Base-by-base conservation (phyloP, 2,888 invertebrate genomes). In the Drosophila yooni region DNA sequence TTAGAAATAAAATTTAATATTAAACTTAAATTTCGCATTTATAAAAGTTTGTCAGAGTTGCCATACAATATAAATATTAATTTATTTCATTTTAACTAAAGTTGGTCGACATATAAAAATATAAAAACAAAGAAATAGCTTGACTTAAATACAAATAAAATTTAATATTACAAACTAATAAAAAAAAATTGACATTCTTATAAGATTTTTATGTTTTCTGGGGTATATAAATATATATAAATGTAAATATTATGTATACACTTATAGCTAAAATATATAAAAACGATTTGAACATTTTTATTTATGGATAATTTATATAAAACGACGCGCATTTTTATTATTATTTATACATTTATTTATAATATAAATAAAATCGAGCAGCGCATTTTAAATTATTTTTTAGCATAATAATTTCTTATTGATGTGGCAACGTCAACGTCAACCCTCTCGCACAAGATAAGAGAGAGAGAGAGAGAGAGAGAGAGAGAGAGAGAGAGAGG, bases 351-450 rank as follows among this genome's bases (percentile, higher is more conserved):
- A 40, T 21, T 13, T 21, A 46, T 46, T 15, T 13, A 7, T 46
- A 46, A 15, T 46, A 25, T 8, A 25, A 15, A 46, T 8, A 46
- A 46, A 21, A 21, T 2, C 15, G 18, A 10, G 40, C 40, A n/a
- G 7, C 46, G 8, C 2, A 21, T 15, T 46, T 15, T 46, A 1
- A 21, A 46, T 25, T 46, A 46, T 46, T 46, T 25, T 25, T 46
- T 25, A 27, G 25, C 18, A 54, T 36, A 13, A 43, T 25, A 5
- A 18, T 6, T 43, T 51, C 11, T 6, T 0, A 6, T 46, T 29
- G 40, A 68, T 59, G 15, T 70, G 70, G 70, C 61, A 70, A 61
- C 50, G 48, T 6, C 25, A 40, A 29, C 11, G 4, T 1, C 53
- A 33, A 38, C 60, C 51, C 51, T 15, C 34, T 36, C 7, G 2